These are phyloP conservation scores for Diorhabda elongata DNA, from an alignment of 1,140 invertebrate species.

Conservation along the genomic window DNA sequence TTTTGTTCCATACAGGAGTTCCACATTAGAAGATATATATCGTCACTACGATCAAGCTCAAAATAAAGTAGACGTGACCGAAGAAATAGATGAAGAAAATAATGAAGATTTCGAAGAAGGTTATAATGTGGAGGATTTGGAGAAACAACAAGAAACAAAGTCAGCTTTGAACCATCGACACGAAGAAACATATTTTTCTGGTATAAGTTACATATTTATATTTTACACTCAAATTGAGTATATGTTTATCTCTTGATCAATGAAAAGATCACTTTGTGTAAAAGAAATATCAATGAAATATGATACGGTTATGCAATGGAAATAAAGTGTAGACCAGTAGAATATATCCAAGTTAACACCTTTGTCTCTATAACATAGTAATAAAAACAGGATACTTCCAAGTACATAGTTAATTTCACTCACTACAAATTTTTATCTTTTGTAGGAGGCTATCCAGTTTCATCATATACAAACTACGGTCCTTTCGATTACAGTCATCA, in stretches of 20 bases:
- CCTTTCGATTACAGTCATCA: background rate
- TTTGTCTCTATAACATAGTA: too few species aligned
- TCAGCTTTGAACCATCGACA: constrained; percentile 11
- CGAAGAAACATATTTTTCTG: constrained; percentile 21
- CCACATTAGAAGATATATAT: constrained; percentile 60
- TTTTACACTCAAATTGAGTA: background rate
- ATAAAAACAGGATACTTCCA: too few species aligned
- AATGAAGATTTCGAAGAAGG: constrained; percentile 42
- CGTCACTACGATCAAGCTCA: constrained; percentile 48
- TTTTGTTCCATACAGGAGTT: constrained; percentile 46
- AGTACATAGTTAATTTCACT: too few species aligned
- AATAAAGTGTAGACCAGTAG: too few species aligned
- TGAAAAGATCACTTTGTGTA: too few species aligned
- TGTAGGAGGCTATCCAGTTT: constrained; percentile 7
- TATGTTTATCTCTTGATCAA: too few species aligned
- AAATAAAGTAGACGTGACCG: constrained; percentile 37
- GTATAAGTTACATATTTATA: background rate
- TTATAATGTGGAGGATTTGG: constrained; percentile 51
- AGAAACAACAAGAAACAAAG: constrained; percentile 22
- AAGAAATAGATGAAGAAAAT: constrained; percentile 39
- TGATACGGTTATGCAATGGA: too few species aligned
- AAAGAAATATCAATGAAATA: too few species aligned
- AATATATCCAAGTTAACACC: too few species aligned
- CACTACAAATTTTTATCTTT: background rate
- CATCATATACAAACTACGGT: background rate